Evolutionary conservation across 2,888 invertebrate species (phyloP).

Genomic region (Himalopsyche anomala): DNA sequence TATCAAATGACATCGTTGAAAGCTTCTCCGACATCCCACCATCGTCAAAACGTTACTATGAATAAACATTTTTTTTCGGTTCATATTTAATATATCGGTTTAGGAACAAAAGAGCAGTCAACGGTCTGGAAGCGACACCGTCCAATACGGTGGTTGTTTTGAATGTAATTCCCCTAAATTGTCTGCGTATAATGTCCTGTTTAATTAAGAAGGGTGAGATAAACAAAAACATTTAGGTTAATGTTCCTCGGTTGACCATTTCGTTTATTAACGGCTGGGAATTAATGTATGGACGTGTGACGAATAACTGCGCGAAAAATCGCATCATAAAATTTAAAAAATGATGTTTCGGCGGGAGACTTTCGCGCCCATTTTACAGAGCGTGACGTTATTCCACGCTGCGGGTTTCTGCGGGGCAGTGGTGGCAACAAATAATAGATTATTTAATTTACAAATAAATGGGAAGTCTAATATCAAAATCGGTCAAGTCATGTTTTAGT

Average conservation of each 20-base stretch:
- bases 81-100: too few relatives aligned
- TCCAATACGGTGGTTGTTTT: not conserved
- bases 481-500: too few relatives aligned
- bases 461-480: too few relatives aligned
- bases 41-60: too few relatives aligned
- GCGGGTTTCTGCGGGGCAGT: not conserved
- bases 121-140: too few relatives aligned
- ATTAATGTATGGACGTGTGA: not conserved
- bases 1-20: too few relatives aligned
- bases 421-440: not conserved
- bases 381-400: conserved; percentile 6
- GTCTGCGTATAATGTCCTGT: not conserved
- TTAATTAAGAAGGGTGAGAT: conserved; percentile 2
- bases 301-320: conserved; percentile 11
- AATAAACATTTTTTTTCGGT: too few relatives aligned
- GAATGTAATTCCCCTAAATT: not conserved
- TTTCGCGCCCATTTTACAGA: conserved; percentile 40
- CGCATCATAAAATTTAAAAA: not conserved
- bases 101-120: too few relatives aligned
- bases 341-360: conserved; percentile 7
- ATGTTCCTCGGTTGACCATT: conserved; percentile 4
- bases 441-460: not conserved
- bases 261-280: not conserved
- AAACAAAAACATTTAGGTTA: conserved; percentile 29
- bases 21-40: too few relatives aligned